These are phyloP conservation scores for Psammodynastes pulverulentus DNA, from an alignment of 2,113 vertebrate species.

Conservation along the genomic window DNA sequence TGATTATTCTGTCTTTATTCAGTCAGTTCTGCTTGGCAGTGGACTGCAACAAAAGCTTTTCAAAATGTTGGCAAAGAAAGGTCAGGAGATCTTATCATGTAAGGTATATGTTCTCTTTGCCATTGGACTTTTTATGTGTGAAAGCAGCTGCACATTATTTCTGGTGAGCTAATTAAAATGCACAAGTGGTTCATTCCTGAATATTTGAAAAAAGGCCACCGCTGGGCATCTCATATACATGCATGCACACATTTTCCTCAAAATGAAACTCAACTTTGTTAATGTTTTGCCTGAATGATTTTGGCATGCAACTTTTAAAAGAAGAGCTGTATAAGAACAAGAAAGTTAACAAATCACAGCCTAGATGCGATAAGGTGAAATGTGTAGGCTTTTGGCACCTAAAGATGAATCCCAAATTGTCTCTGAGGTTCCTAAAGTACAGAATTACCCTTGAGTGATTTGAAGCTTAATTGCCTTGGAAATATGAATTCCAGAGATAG, in stretches of 20 bases:
- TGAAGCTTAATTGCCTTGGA: background rate
- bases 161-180: background rate
- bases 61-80: background rate
- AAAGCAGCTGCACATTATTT: background rate
- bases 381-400: background rate
- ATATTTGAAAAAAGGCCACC: background rate
- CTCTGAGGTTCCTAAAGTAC: background rate
- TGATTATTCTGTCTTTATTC: background rate
- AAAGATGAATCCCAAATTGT: background rate
- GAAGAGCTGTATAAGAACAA: background rate
- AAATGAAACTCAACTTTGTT: background rate
- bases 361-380: background rate
- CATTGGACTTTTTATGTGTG: background rate
- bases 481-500: slow-evolving; percentile 3
- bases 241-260: background rate
- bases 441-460: background rate
- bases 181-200: background rate
- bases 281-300: background rate
- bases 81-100: background rate
- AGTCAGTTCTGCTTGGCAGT: background rate
- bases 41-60: background rate
- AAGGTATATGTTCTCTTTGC: background rate
- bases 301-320: background rate
- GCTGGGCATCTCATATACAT: background rate
- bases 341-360: background rate